Conservation (phyloP, 2,888 invertebrate genomes). For the Rhagium mordax region DNA sequence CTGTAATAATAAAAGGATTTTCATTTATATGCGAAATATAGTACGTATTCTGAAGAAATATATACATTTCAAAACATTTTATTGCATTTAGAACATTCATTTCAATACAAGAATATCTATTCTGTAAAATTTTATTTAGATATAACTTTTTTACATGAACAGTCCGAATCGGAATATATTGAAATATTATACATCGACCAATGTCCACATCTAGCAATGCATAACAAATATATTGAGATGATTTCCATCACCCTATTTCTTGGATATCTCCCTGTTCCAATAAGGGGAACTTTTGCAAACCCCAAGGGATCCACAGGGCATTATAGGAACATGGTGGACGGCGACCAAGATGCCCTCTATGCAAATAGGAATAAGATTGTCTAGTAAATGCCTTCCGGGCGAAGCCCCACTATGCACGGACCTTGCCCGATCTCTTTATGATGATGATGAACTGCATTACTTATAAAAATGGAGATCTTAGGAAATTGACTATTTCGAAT, state of each 20-base stretch:
- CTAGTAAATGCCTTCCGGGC: slow-evolving; percentile 52
- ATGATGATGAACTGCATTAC: slow-evolving; percentile 60
- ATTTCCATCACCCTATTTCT: slow-evolving; percentile 67
- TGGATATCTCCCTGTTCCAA: slow-evolving; percentile 58
- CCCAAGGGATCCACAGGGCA: slow-evolving; percentile 59
- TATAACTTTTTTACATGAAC: slow-evolving; percentile 50
- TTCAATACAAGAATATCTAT: slow-evolving; percentile 60
- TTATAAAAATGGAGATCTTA: slow-evolving; percentile 54
- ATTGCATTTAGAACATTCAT: slow-evolving; percentile 58
- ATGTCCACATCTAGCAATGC: slow-evolving; percentile 69
- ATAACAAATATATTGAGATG: slow-evolving; percentile 69
- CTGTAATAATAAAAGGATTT: neutral
- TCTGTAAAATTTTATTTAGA: slow-evolving; percentile 65
- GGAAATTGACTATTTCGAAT: slow-evolving; percentile 47
- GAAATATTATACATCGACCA: slow-evolving; percentile 69
- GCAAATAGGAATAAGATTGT: slow-evolving; percentile 64
- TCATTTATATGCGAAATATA: slow-evolving; percentile 6
- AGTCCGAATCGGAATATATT: slow-evolving; percentile 64
- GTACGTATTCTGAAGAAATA: neutral
- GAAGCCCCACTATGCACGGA: slow-evolving; percentile 44
- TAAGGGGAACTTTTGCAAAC: slow-evolving; percentile 53
- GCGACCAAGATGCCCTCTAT: slow-evolving; percentile 58
- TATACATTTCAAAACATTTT: slow-evolving; percentile 39
- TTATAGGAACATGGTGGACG: slow-evolving; percentile 57
- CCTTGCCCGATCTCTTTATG: slow-evolving; percentile 58